Conservation (phyloP, 92 coral and sea anemone species). For the Phymanthus crucifer region DNA sequence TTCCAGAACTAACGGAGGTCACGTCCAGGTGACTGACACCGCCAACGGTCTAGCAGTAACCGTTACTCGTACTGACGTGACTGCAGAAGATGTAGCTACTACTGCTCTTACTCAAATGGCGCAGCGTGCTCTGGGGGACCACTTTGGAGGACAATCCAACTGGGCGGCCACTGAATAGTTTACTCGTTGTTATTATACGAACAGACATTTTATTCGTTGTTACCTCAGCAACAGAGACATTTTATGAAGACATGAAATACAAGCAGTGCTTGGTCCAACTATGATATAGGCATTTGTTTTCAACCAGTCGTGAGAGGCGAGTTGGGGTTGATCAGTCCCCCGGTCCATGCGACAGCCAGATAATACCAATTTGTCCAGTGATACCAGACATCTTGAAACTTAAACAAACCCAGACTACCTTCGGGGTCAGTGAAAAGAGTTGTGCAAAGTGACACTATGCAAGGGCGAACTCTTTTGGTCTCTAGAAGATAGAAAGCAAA, state of each 20-base stretch:
- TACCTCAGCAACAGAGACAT: not conserved
- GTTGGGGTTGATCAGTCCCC: no score
- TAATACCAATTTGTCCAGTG: not conserved
- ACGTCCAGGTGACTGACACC: constrained; percentile 55
- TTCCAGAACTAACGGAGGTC: constrained; percentile 39
- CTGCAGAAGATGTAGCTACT: constrained; percentile 86
- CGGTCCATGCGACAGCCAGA: no score
- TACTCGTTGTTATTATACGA: not conserved
- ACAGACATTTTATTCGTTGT: not conserved
- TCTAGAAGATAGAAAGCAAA: no score
- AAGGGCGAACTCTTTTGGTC: no score
- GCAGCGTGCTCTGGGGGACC: constrained; percentile 51
- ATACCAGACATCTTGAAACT: not conserved
- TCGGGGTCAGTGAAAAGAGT: no score
- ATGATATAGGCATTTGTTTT: not conserved
- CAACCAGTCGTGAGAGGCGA: not conserved
- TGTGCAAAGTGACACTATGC: no score
- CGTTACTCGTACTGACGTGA: constrained; percentile 51
- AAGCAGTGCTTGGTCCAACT: not conserved
- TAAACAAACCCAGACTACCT: not conserved
- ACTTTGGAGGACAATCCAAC: constrained; percentile 21
- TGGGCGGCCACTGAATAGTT: constrained; percentile 23
- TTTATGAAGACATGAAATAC: not conserved
- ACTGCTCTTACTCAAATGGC: constrained; percentile 91
- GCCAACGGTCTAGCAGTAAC: constrained; percentile 54